Evolutionary conservation across 2,888 invertebrate genomes (phyloP).

Genomic region (Andrena minutula): DNA sequence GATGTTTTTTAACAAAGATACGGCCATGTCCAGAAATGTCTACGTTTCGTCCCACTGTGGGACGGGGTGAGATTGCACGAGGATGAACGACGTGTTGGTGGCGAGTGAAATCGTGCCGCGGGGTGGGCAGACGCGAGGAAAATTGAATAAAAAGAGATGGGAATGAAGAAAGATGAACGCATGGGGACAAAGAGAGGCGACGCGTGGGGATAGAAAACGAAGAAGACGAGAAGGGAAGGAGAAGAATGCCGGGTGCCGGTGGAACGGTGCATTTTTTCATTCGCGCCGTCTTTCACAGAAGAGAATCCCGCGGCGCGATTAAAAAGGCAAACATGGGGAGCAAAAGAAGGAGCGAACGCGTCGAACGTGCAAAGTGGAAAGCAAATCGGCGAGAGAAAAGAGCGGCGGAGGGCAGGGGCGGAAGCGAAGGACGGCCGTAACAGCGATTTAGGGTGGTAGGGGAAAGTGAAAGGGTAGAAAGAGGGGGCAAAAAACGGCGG

Average conservation of each 20-base stretch:
- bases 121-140: neutral
- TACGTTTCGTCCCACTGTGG: no score
- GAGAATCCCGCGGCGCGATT: neutral
- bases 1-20: no score
- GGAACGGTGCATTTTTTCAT: neutral
- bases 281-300: neutral
- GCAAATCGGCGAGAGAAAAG: neutral
- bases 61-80: slow-evolving; percentile 4
- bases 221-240: neutral
- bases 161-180: neutral
- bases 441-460: neutral
- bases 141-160: slow-evolving; percentile 2
- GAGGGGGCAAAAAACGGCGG: neutral
- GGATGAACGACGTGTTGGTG: slow-evolving; percentile 22
- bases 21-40: no score
- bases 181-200: neutral
- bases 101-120: neutral
- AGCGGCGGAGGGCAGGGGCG: neutral
- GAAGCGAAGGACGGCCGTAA: neutral
- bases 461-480: slow-evolving; percentile 9
- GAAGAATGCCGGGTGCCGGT: neutral
- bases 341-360: neutral
- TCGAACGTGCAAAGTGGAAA: neutral
- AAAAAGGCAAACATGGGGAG: neutral
- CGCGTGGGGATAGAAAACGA: neutral